These are phyloP conservation scores for Drosophila percnosoma DNA, from an alignment of 2,888 invertebrate genomes.

Conservation along the genomic window DNA sequence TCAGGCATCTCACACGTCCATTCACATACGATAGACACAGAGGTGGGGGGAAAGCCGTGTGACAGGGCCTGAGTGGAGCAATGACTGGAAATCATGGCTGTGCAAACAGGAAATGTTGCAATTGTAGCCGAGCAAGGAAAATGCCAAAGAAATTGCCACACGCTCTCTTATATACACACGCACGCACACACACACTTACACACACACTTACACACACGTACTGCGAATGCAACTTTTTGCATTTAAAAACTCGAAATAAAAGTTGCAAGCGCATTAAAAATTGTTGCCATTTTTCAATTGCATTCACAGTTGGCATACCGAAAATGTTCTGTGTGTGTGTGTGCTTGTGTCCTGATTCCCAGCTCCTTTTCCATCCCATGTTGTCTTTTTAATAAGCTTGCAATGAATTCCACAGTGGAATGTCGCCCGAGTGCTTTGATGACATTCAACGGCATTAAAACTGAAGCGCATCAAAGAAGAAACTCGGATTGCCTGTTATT, in stretches of 20 bases:
- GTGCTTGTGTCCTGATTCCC: conserved; percentile 32
- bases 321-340: conserved; percentile 36
- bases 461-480: conserved; percentile 17
- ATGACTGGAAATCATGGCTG: conserved; percentile 74
- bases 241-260: conserved; percentile 74
- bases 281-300: conserved; percentile 73
- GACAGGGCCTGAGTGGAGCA: conserved; percentile 27
- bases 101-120: conserved; percentile 79
- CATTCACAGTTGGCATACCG: conserved; percentile 55
- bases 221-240: conserved; percentile 61
- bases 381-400: conserved; percentile 49
- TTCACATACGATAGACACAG: conserved; percentile 9
- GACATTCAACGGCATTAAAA: conserved; percentile 34
- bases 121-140: conserved; percentile 27
- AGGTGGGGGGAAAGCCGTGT: neutral
- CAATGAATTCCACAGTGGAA: conserved; percentile 23
- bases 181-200: neutral
- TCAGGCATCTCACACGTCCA: conserved; percentile 57
- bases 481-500: conserved; percentile 38
- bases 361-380: conserved; percentile 8
- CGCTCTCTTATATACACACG: conserved; percentile 1
- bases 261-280: conserved; percentile 79
- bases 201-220: neutral
- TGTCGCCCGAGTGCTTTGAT: conserved; percentile 24
- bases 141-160: conserved; percentile 37